These are phyloP conservation scores for Molorchus minor DNA, from an alignment of 2,888 invertebrate genomes.

Conservation along the genomic window DNA sequence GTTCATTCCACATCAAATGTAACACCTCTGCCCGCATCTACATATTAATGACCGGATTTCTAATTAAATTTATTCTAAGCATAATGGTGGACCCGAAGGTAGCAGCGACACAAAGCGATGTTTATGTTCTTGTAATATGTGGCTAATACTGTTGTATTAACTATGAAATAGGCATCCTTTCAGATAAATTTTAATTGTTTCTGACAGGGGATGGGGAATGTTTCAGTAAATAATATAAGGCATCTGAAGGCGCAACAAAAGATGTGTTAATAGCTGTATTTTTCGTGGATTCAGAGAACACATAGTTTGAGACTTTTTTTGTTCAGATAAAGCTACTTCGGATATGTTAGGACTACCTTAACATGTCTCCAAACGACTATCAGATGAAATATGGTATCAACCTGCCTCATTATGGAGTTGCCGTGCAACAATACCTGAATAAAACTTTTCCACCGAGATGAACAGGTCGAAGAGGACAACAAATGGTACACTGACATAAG, in stretches of 20 bases:
- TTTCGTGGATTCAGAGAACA: no score
- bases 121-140: constrained; percentile 3
- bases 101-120: not conserved
- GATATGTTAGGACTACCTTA: no score
- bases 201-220: not conserved
- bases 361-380: no score
- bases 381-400: no score
- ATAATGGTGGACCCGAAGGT: not conserved
- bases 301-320: no score
- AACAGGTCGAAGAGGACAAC: no score
- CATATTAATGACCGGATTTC: constrained; percentile 11
- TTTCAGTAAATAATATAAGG: not conserved
- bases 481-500: no score
- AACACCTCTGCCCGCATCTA: constrained; percentile 18
- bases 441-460: no score
- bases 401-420: no score
- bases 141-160: constrained; percentile 3
- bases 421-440: no score
- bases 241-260: not conserved
- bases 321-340: no score
- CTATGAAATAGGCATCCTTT: constrained; percentile 1
- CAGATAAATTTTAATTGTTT: constrained; percentile 7
- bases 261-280: no score
- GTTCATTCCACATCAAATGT: constrained; percentile 6
- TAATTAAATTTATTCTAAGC: constrained; percentile 16